Evolutionary conservation across 1,140 invertebrate species (phyloP).

Genomic region (Brachystomella parvula): DNA sequence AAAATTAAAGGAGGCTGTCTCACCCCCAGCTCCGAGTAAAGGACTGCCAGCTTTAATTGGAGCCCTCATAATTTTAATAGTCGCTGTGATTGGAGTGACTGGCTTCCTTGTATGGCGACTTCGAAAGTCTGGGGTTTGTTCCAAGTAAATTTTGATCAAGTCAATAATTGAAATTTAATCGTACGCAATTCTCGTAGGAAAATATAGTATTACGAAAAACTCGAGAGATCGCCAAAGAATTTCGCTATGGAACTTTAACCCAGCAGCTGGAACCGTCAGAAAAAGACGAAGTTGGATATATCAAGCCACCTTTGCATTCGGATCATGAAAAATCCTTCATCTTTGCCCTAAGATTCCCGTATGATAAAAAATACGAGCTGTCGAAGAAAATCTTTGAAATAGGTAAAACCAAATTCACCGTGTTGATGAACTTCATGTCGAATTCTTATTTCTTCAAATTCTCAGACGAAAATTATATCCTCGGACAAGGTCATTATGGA

Average conservation of each 20-base stretch:
- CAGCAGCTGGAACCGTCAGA: background rate
- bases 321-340: background rate
- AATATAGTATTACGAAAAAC: background rate
- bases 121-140: background rate
- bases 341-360: background rate
- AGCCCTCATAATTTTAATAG: background rate
- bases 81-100: background rate
- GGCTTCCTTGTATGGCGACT: background rate
- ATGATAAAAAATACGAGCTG: constrained; percentile 1
- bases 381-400: constrained; percentile 4
- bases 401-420: constrained; percentile 3
- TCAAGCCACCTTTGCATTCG: no score
- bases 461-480: background rate
- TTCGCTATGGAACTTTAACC: background rate
- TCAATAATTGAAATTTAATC: background rate
- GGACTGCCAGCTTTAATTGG: no score
- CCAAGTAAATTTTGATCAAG: background rate
- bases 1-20: no score
- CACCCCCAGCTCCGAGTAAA: no score
- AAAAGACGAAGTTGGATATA: background rate
- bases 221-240: background rate
- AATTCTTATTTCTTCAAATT: background rate
- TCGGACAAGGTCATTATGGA: constrained; percentile 16
- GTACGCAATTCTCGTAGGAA: background rate
- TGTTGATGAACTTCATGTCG: background rate